Conservation (phyloP, 2,113 vertebrate species). For the Perca flavescens region DNA sequence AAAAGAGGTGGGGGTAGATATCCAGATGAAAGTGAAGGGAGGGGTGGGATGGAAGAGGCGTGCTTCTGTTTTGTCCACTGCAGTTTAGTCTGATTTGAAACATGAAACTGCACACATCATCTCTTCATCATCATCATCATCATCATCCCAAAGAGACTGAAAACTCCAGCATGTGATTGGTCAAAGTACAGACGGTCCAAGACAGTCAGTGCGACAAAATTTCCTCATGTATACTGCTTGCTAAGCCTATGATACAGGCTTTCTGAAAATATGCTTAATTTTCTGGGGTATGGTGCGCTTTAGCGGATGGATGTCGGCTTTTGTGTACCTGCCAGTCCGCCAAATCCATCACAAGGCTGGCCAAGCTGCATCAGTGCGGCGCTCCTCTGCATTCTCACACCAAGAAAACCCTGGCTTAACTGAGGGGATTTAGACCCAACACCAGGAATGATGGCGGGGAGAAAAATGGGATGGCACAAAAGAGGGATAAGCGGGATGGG, state of each 20-base stretch:
- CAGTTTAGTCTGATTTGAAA: constrained; percentile 52
- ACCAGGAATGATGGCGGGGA: constrained; percentile 68
- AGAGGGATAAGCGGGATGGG: constrained; percentile 70
- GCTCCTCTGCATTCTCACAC: constrained; percentile 59
- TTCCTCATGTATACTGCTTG: constrained; percentile 35
- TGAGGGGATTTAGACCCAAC: constrained; percentile 73
- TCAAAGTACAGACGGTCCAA: constrained; percentile 28
- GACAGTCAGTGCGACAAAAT: constrained; percentile 16
- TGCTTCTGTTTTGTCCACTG: constrained; percentile 66
- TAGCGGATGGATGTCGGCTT: constrained; percentile 61
- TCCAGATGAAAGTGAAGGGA: constrained; percentile 75
- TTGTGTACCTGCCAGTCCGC: constrained; percentile 72
- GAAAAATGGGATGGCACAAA: constrained; percentile 74
- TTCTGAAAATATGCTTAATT: constrained; percentile 65
- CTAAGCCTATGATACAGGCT: constrained; percentile 38
- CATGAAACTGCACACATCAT: constrained; percentile 32
- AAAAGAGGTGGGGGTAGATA: constrained; percentile 59
- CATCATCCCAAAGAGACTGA: constrained; percentile 34
- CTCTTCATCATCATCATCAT: constrained; percentile 52
- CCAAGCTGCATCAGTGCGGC: constrained; percentile 55
- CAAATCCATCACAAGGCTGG: constrained; percentile 66
- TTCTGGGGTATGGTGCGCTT: constrained; percentile 50
- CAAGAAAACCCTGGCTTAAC: constrained; percentile 75
- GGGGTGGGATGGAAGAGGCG: constrained; percentile 34
- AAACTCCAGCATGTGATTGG: constrained; percentile 23